Evolutionary conservation across 2,888 invertebrate genomes (phyloP).

Genomic region (Pseudoips prasinana): DNA sequence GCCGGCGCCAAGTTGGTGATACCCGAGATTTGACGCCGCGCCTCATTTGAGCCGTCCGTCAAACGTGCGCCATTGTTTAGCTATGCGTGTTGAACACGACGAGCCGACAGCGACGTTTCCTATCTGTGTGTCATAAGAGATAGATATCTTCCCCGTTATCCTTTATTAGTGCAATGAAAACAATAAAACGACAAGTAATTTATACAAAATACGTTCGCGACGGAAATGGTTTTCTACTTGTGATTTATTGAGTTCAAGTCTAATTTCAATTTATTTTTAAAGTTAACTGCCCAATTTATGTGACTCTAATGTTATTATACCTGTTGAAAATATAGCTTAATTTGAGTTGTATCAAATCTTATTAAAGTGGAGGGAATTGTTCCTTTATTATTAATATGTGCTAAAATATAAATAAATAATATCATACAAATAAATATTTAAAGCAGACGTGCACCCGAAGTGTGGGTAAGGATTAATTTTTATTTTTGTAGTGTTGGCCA

Average conservation of each 20-base stretch:
- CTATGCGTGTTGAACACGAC: conserved; percentile 59
- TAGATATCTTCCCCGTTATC: conserved; percentile 32
- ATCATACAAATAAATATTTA: too few species aligned
- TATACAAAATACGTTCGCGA: neutral
- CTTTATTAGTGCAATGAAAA: conserved; percentile 17
- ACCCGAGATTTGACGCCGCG: conserved; percentile 74
- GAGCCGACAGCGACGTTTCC: conserved; percentile 46
- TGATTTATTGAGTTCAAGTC: neutral
- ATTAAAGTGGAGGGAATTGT: too few species aligned
- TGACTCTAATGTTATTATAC: too few species aligned
- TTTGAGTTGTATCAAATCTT: too few species aligned
- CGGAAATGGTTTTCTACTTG: conserved; percentile 1
- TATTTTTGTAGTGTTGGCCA: too few species aligned
- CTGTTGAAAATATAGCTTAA: too few species aligned
- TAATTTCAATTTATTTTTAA: too few species aligned
- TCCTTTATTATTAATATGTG: too few species aligned
- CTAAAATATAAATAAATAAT: too few species aligned
- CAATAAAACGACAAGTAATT: conserved; percentile 2
- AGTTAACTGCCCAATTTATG: too few species aligned
- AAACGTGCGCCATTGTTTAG: conserved; percentile 65
- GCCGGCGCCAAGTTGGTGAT: conserved; percentile 72
- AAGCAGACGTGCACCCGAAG: too few species aligned
- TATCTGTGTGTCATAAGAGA: conserved; percentile 48
- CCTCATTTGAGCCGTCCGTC: conserved; percentile 72
- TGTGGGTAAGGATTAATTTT: too few species aligned